These are phyloP conservation scores for Patella caerulea DNA, from an alignment of 2,888 invertebrate genomes.

Conservation along the genomic window DNA sequence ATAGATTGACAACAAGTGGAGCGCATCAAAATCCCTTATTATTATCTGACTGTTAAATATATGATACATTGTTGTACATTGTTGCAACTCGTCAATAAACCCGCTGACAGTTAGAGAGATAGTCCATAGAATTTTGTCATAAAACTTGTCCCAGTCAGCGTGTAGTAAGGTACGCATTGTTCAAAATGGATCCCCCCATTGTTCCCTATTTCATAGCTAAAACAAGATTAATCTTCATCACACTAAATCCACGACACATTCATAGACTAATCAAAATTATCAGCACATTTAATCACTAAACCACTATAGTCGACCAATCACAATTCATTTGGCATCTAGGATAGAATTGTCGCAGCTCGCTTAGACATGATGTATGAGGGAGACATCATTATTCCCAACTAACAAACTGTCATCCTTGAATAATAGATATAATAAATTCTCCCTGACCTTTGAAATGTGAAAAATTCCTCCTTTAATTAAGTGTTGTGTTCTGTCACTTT, in stretches of 20 bases:
- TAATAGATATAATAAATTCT: conserved; percentile 7
- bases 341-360: not conserved
- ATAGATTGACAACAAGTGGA: too few species aligned
- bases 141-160: too few species aligned
- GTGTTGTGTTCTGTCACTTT: too few species aligned
- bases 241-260: not conserved
- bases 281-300: not conserved
- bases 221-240: conserved; percentile 1
- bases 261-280: not conserved
- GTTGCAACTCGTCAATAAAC: too few species aligned
- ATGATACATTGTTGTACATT: too few species aligned
- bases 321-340: not conserved
- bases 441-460: not conserved
- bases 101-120: too few species aligned
- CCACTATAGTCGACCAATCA: conserved; percentile 3
- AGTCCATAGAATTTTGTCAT: too few species aligned
- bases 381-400: conserved; percentile 2
- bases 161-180: too few species aligned
- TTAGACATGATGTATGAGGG: conserved; percentile 5
- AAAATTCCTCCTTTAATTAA: too few species aligned
- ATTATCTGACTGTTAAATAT: too few species aligned
- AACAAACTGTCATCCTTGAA: conserved; percentile 6
- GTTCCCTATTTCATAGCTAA: not conserved
- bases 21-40: too few species aligned
- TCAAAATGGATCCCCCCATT: not conserved